phyloP scores from a whole-genome alignment of 2,797 vertebrate species.

The Lacerta agilis region DNA sequence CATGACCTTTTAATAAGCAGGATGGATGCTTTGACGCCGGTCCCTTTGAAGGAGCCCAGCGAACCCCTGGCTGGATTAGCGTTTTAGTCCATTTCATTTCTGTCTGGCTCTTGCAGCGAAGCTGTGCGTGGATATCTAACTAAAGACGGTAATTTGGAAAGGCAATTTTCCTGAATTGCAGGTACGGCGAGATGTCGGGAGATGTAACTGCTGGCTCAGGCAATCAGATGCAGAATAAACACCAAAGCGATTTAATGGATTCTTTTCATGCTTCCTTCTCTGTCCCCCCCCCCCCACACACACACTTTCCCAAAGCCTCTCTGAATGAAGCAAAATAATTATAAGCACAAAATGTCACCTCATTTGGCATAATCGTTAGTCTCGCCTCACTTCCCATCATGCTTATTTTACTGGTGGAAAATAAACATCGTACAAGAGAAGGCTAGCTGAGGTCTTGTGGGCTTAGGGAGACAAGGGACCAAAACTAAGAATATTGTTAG shows the following conservation, averaged over 20 bases:
- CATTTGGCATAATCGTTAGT: background rate
- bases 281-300: background rate
- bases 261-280: conserved; percentile 55
- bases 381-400: conserved; percentile 2
- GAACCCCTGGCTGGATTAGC: conserved; percentile 58
- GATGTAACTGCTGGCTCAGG: conserved; percentile 66
- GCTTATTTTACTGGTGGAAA: background rate
- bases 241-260: conserved; percentile 53
- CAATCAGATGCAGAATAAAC: conserved; percentile 62
- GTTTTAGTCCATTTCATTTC: conserved; percentile 67
- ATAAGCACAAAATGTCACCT: background rate
- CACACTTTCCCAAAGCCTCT: background rate
- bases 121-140: conserved; percentile 59
- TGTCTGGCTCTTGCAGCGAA: conserved; percentile 40
- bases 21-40: background rate
- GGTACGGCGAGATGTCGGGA: conserved; percentile 57
- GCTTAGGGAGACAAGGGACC: background rate
- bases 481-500: too few species aligned
- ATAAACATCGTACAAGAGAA: background rate
- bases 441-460: background rate
- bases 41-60: conserved; percentile 19
- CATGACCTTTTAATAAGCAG: conserved; percentile 60
- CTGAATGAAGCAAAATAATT: conserved; percentile 26
- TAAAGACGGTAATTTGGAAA: conserved; percentile 72
- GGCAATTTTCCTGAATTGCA: conserved; percentile 72